Base-by-base conservation (phyloP, 2,888 invertebrate species). In the Microctonus aethiopoides region DNA sequence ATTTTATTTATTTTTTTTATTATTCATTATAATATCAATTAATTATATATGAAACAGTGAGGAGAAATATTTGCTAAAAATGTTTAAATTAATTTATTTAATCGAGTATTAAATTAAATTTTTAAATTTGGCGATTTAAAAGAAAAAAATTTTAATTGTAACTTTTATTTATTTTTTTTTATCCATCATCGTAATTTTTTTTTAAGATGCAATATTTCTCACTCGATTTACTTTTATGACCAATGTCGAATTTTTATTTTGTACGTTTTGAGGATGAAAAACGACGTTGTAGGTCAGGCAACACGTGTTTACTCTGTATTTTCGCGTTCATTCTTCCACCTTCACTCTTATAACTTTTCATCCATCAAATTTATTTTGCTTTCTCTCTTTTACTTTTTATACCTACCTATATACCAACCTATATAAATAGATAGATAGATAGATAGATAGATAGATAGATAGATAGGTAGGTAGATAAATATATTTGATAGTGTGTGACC, bases 211-310 rank as follows among this genome's bases (percentile, higher is more conserved):
- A 56, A 29, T 56, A 56, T 46, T 46, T 46, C 20, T 46, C 46
- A 46, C 46, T n/a, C 46, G 46, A 46, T 46, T 46, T 46, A 46
- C 16, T 46, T 46, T 46, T 46, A 46, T 46, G 46, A 46, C 46
- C 46, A 29, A 56, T 70, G 70, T 54, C 61, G 65, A 68, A 67
- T 70, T 73, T 71, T 57, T 65, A 52, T 61, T 51, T 34, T 26
- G 46, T 39, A 56, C 61, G 60, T 39, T 61, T 36, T 68, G 57
- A 51, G 67, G 68, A 51, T 24, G 56, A 26, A 24, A 56, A 56
- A 56, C 56, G 61, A 39, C 61, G 39, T 39, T n/a, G 41, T 61
- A 56, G 26, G 26, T 56, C 56, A 56, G 56, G 22, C 32, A 59
- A 59, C 20, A 67, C 60, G 67, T 67, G 67, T 67, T 56, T 56